These are phyloP conservation scores for Polyommatus icarus DNA, from an alignment of 2,888 invertebrate species.

Conservation along the genomic window DNA sequence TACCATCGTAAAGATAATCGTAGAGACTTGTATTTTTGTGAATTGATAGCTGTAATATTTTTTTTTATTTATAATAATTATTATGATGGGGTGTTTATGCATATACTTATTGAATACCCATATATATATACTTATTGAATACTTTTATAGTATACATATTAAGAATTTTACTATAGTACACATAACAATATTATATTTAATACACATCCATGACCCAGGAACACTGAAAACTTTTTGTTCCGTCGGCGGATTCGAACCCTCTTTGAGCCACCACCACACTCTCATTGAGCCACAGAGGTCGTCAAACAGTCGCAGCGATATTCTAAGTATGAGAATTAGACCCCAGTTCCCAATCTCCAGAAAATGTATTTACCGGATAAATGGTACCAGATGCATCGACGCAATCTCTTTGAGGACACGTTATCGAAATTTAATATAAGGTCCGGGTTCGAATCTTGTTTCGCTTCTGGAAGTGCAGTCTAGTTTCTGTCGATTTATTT, in stretches of 20 bases:
- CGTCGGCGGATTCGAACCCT: too few relatives aligned
- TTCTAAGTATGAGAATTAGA: too few relatives aligned
- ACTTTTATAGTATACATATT: not conserved
- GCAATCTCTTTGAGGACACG: conserved; percentile 45
- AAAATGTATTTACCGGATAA: conserved; percentile 27
- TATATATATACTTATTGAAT: too few relatives aligned
- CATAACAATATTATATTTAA: too few relatives aligned
- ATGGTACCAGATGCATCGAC: conserved; percentile 41
- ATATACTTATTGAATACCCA: too few relatives aligned
- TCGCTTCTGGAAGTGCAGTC: not conserved
- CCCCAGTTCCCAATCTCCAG: not conserved
- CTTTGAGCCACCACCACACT: too few relatives aligned
- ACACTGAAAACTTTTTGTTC: too few relatives aligned
- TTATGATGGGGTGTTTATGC: not conserved
- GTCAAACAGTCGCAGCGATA: too few relatives aligned
- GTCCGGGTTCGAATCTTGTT: conserved; percentile 37
- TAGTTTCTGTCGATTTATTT: not conserved
- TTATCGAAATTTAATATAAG: conserved; percentile 45
- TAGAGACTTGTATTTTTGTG: not conserved
- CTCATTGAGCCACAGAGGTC: too few relatives aligned
- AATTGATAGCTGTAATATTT: too few relatives aligned
- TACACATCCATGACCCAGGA: not conserved
- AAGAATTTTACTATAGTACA: too few relatives aligned
- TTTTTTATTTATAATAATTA: too few relatives aligned
- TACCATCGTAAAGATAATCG: not conserved